Percentiles rank a stretch among this genome's conserved stretches.
Evolutionary conservation across 37 sponge, comb jelly and placozoan genomes (phyloP).

Genomic region (Tethya wilhelma): DNA sequence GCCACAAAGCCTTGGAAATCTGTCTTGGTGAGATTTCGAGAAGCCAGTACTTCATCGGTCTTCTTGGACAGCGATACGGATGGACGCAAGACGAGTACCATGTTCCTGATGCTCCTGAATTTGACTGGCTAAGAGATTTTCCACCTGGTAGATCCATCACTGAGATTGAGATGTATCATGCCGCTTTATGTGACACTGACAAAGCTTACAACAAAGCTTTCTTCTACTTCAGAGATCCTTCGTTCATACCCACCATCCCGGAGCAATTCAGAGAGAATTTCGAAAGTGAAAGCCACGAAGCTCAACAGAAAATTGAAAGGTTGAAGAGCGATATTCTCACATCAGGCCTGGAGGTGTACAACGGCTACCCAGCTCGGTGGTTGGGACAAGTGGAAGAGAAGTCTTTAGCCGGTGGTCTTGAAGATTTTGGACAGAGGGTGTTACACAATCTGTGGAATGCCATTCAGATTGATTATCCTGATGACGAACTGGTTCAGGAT

Average conservation of each 20-base stretch:
- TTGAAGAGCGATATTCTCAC: constrained; percentile 75
- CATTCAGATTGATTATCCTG: constrained; percentile 80
- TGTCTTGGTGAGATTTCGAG: constrained; percentile 89
- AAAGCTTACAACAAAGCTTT: constrained; percentile 75
- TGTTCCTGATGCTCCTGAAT: constrained; percentile 73
- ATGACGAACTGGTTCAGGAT: constrained; percentile 57
- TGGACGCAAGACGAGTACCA: constrained; percentile 81
- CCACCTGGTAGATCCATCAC: constrained; percentile 84
- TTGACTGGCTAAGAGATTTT: constrained; percentile 90
- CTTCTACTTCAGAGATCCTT: constrained; percentile 88
- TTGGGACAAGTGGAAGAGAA: constrained; percentile 83
- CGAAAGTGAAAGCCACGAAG: constrained; percentile 47
- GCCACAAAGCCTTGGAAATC: constrained; percentile 83
- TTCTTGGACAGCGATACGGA: constrained; percentile 96
- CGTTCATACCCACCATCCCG: constrained; percentile 48
- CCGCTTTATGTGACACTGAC: constrained; percentile 65
- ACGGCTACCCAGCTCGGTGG: constrained; percentile 82
- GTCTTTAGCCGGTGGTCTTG: constrained; percentile 76
- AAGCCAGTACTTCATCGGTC: constrained; percentile 88
- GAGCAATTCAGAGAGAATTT: constrained; percentile 26
- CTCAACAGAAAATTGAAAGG: constrained; percentile 59
- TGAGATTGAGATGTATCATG: constrained; percentile 93
- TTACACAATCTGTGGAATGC: constrained; percentile 91
- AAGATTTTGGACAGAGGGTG: constrained; percentile 91
- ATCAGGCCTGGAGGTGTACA: constrained; percentile 90